phyloP scores from a whole-genome alignment of 2,888 invertebrate species.

The Eristalis intricaria region DNA sequence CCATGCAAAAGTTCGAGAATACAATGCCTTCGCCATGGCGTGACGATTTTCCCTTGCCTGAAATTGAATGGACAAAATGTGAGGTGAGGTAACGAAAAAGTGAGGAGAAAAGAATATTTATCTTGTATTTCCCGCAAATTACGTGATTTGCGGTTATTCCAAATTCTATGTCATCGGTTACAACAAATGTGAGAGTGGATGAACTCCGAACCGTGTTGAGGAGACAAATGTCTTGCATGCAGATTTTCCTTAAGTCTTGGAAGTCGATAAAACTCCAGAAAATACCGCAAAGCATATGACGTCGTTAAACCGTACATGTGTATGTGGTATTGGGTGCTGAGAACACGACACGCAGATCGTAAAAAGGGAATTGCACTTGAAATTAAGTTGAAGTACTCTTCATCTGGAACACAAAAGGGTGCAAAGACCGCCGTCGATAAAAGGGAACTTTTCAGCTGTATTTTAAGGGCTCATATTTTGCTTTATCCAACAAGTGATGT shows the following conservation, averaged over 20 bases:
- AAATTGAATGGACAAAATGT: constrained; percentile 21
- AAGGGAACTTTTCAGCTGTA: neutral
- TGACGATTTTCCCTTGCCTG: constrained; percentile 94
- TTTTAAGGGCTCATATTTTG: neutral
- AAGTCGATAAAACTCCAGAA: neutral
- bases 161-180: neutral
- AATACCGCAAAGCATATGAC: neutral
- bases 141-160: neutral
- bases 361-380: neutral
- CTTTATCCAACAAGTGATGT: too few relatives aligned
- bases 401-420: neutral
- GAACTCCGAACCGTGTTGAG: neutral
- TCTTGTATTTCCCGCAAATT: neutral
- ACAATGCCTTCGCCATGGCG: constrained; percentile 95
- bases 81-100: neutral
- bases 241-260: neutral
- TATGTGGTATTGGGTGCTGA: neutral
- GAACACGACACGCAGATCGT: neutral
- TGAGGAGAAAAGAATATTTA: neutral
- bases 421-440: neutral
- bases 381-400: neutral
- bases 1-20: constrained; percentile 95
- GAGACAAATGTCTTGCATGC: neutral
- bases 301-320: neutral
- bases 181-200: neutral